Evolutionary conservation across 2,113 vertebrate species (phyloP).

Genomic region (Columba janthina): DNA sequence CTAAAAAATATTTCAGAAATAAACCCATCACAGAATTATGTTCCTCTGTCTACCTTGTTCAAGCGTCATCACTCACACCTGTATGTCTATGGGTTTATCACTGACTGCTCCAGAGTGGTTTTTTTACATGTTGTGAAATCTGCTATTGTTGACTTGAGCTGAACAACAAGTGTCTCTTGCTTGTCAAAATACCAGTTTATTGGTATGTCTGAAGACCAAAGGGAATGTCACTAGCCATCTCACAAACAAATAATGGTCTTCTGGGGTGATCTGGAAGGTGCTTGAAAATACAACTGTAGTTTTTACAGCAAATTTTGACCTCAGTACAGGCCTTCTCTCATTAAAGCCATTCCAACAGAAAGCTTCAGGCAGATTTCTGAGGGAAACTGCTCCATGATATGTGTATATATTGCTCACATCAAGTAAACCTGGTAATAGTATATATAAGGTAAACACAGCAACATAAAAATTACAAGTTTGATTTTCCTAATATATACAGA

Average conservation of each 20-base stretch:
- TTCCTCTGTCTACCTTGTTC: not conserved
- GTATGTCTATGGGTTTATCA: fast-evolving
- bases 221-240: not conserved
- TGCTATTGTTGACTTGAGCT: not conserved
- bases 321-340: not conserved
- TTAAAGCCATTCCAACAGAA: not conserved
- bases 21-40: not conserved
- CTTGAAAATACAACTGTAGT: not conserved
- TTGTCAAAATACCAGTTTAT: not conserved
- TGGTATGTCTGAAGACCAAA: not conserved
- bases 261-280: not conserved
- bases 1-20: not conserved
- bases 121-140: not conserved
- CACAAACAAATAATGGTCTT: not conserved
- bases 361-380: not conserved
- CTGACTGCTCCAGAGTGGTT: not conserved
- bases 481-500: not conserved
- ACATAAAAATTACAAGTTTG: not conserved
- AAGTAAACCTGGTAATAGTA: not conserved
- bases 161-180: not conserved
- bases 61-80: not conserved
- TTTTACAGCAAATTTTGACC: not conserved
- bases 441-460: not conserved
- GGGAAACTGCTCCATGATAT: not conserved
- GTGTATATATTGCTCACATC: not conserved